These are phyloP conservation scores for Oophaga pumilio DNA, from an alignment of 2,113 vertebrate genomes.

Conservation along the genomic window DNA sequence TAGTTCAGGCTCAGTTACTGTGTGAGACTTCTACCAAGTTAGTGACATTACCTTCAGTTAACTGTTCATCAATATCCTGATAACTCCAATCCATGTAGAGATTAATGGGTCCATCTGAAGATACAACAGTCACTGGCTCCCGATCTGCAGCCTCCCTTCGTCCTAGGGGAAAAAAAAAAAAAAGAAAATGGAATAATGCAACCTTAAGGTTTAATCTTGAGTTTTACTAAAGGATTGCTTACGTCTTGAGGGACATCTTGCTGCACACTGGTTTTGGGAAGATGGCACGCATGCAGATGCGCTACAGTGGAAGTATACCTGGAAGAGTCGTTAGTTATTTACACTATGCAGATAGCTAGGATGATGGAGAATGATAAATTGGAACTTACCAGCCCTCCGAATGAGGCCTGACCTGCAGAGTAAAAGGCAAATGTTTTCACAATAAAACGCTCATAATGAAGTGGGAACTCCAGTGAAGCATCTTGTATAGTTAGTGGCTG, in stretches of 20 bases:
- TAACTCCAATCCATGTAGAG: not conserved
- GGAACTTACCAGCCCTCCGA: slow-evolving; percentile 64
- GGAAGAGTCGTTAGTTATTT: not conserved
- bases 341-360: not conserved
- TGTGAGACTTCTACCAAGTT: too few species aligned
- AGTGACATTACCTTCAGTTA: not conserved
- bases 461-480: slow-evolving; percentile 58
- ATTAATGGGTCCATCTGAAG: not conserved
- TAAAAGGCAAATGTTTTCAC: slow-evolving; percentile 68
- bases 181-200: too few species aligned
- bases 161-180: too few species aligned
- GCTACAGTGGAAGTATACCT: slow-evolving; percentile 55
- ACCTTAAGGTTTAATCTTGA: not conserved
- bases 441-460: slow-evolving; percentile 67
- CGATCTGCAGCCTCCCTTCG: not conserved
- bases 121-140: not conserved
- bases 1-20: too few species aligned
- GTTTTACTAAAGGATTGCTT: not conserved
- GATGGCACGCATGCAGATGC: slow-evolving; percentile 24
- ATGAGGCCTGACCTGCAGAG: slow-evolving; percentile 24
- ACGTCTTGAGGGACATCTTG: slow-evolving; percentile 10
- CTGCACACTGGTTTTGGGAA: not conserved
- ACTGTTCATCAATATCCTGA: not conserved
- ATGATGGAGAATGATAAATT: not conserved
- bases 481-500: slow-evolving; percentile 48